phyloP scores from a whole-genome alignment of 2,888 invertebrate genomes.

The Epistrophe eligans region DNA sequence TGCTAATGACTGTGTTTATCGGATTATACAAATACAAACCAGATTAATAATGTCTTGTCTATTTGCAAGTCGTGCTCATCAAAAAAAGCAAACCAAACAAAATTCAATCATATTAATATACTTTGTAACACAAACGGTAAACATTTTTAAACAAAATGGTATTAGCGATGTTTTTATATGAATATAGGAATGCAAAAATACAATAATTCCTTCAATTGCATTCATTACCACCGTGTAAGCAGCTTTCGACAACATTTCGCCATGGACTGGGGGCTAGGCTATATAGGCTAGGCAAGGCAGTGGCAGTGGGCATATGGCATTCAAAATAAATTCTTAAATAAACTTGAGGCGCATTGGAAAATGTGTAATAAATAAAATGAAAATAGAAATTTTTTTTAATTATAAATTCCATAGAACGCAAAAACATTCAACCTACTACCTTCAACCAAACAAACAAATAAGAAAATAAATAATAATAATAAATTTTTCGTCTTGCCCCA shows the following conservation, averaged over 20 bases:
- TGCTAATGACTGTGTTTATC: no score
- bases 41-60: neutral
- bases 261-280: neutral
- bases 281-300: neutral
- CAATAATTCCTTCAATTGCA: slow-evolving; percentile 40
- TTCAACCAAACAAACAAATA: neutral
- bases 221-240: slow-evolving; percentile 36
- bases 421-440: slow-evolving; percentile 25
- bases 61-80: neutral
- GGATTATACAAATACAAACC: neutral
- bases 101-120: neutral
- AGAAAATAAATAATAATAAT: slow-evolving; percentile 7
- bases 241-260: slow-evolving; percentile 20
- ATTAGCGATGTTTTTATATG: neutral
- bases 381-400: slow-evolving; percentile 34
- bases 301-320: neutral
- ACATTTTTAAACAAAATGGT: neutral
- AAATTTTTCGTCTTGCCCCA: neutral
- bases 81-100: neutral
- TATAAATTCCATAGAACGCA: slow-evolving; percentile 39
- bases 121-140: neutral
- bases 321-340: slow-evolving; percentile 33
- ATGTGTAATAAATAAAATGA: slow-evolving; percentile 18
- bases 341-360: slow-evolving; percentile 36
- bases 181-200: slow-evolving; percentile 22